A percentile compares a stretch with the other conserved stretches of the same genome.
Evolutionary conservation across 1,140 invertebrate species (phyloP).

Genomic region (Papilio xuthus): DNA sequence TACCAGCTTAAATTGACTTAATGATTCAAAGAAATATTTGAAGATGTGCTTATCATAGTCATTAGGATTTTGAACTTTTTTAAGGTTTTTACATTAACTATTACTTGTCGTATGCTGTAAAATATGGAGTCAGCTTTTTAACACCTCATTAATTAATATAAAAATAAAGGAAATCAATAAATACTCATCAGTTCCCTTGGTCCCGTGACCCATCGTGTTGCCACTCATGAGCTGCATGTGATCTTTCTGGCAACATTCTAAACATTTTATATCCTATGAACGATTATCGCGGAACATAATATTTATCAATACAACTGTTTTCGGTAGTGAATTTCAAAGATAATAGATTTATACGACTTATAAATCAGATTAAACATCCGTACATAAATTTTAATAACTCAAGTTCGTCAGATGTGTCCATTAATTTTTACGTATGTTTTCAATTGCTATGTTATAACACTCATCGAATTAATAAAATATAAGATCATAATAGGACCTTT

Average conservation of each 20-base stretch:
- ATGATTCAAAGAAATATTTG: too few species aligned
- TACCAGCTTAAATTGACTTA: too few species aligned
- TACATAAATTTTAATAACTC: too few species aligned
- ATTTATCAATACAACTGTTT: too few species aligned
- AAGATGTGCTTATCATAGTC: too few species aligned
- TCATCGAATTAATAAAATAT: neutral
- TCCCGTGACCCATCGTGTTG: conserved; percentile 39
- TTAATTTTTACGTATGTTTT: conserved; percentile 9
- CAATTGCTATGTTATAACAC: too few species aligned
- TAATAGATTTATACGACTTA: too few species aligned
- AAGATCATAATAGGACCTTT: neutral
- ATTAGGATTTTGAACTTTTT: neutral
- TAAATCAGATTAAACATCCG: too few species aligned
- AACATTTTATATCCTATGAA: neutral
- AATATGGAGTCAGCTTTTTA: neutral
- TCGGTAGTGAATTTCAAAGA: too few species aligned
- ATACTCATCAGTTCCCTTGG: conserved; percentile 38
- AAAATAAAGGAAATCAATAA: neutral
- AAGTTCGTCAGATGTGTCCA: too few species aligned
- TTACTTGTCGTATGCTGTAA: neutral
- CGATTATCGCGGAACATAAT: too few species aligned
- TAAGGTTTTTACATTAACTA: neutral
- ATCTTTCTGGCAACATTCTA: conserved; percentile 43
- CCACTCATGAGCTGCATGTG: conserved; percentile 59
- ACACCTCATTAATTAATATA: neutral